Percentiles rank a stretch among this genome's conserved stretches.
These are phyloP conservation scores for Mormyrops attenuatus DNA, from an alignment of 2,797 vertebrate species.

Conservation along the genomic window DNA sequence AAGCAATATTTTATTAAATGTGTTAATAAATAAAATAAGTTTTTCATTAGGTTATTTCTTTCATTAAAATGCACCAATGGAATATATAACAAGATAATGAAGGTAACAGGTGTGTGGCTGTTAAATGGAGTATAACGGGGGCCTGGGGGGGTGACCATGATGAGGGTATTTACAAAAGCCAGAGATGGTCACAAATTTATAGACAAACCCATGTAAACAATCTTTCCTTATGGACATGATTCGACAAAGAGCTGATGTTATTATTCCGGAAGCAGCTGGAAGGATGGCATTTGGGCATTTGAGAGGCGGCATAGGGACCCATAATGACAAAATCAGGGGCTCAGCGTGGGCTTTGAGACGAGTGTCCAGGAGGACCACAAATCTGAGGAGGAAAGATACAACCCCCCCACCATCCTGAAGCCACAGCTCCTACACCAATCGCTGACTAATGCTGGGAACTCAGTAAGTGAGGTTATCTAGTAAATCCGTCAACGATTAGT, in stretches of 20 bases:
- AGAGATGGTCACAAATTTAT: constrained; percentile 31
- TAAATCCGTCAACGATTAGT: neutral
- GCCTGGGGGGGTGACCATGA: neutral
- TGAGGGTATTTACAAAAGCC: constrained; percentile 40
- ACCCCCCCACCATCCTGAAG: neutral
- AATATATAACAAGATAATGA: constrained; percentile 23
- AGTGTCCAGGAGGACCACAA: neutral
- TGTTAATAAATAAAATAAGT: constrained; percentile 54
- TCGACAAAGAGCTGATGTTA: neutral
- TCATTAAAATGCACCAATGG: constrained; percentile 41
- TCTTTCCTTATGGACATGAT: neutral
- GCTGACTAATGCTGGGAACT: neutral
- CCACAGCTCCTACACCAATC: neutral
- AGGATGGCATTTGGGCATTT: neutral
- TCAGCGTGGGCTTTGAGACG: neutral
- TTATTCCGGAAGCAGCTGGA: neutral
- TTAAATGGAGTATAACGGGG: constrained; percentile 22
- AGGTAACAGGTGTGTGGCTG: constrained; percentile 20
- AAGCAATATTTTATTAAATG: constrained; percentile 51
- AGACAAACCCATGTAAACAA: neutral
- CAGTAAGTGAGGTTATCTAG: neutral
- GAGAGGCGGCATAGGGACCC: neutral
- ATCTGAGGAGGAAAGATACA: neutral
- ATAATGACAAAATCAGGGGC: neutral
- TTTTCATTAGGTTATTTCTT: constrained; percentile 37